Evolutionary conservation across 2,797 vertebrate genomes (phyloP).

Genomic region (Enteromius trimaculatus): DNA sequence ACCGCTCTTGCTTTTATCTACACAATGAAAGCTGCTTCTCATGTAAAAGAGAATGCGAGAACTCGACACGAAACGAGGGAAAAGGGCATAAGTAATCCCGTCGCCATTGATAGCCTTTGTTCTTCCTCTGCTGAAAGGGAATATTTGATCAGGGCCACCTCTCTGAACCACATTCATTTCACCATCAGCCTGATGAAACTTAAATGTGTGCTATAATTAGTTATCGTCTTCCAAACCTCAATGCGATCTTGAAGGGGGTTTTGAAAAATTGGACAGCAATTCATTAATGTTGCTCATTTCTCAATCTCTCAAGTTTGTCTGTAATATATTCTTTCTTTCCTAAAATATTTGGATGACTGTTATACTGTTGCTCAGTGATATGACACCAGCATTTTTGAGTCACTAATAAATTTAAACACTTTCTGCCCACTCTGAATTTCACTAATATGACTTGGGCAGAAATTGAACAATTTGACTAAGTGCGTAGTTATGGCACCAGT

Average conservation of each 20-base stretch:
- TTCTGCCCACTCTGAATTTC: constrained; percentile 32
- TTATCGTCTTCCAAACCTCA: constrained; percentile 36
- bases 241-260: constrained; percentile 26
- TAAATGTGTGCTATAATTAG: constrained; percentile 45
- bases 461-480: constrained; percentile 34
- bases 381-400: constrained; percentile 19
- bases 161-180: constrained; percentile 47
- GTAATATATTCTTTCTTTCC: neutral
- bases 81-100: constrained; percentile 53
- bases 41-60: constrained; percentile 29
- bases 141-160: constrained; percentile 56
- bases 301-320: neutral
- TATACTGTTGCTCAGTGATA: constrained; percentile 11
- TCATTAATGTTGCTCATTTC: neutral
- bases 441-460: constrained; percentile 15
- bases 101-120: constrained; percentile 49
- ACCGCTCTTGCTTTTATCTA: constrained; percentile 42
- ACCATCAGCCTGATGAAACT: constrained; percentile 35
- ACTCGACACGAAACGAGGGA: constrained; percentile 41
- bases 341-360: constrained; percentile 12
- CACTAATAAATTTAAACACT: constrained; percentile 39
- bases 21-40: constrained; percentile 17
- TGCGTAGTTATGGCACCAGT: constrained; percentile 48
- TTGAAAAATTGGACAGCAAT: neutral
- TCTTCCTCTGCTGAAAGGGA: constrained; percentile 46